Percentiles rank a stretch among this genome's conserved stretches.
phyloP scores from a whole-genome alignment of 2,888 invertebrate genomes.

The Stenoptilia bipunctidactyla region DNA sequence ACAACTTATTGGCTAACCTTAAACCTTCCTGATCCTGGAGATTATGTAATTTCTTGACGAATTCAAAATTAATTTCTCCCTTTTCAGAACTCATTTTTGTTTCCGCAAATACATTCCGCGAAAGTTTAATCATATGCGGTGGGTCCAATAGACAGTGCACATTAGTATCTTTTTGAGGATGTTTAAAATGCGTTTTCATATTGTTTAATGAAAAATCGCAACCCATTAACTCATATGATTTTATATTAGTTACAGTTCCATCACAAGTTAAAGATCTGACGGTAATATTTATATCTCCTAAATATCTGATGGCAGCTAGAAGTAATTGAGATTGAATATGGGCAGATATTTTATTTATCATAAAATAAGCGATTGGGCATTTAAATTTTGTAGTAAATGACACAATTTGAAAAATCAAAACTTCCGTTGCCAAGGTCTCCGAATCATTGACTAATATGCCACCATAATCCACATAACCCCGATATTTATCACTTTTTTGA shows the following conservation, averaged over 20 bases:
- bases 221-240: conserved; percentile 13
- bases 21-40: too few species aligned
- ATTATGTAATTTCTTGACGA: background rate
- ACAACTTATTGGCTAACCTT: too few species aligned
- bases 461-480: conserved; percentile 15
- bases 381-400: conserved; percentile 13
- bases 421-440: conserved; percentile 9
- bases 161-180: conserved; percentile 7
- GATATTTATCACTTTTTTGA: conserved; percentile 10
- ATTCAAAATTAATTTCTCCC: background rate
- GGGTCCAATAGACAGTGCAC: conserved; percentile 12
- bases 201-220: conserved; percentile 13
- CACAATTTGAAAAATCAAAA: conserved; percentile 17
- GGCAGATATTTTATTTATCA: conserved; percentile 12
- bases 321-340: conserved; percentile 10
- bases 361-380: conserved; percentile 19
- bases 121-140: conserved; percentile 12
- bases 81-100: conserved; percentile 13
- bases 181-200: conserved; percentile 12
- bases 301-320: conserved; percentile 9
- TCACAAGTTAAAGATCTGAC: conserved; percentile 12
- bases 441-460: conserved; percentile 7
- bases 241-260: conserved; percentile 8
- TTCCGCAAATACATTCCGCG: conserved; percentile 11
- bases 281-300: conserved; percentile 11